These are phyloP conservation scores for Carcina quercana DNA, from an alignment of 2,888 invertebrate species.

Conservation along the genomic window DNA sequence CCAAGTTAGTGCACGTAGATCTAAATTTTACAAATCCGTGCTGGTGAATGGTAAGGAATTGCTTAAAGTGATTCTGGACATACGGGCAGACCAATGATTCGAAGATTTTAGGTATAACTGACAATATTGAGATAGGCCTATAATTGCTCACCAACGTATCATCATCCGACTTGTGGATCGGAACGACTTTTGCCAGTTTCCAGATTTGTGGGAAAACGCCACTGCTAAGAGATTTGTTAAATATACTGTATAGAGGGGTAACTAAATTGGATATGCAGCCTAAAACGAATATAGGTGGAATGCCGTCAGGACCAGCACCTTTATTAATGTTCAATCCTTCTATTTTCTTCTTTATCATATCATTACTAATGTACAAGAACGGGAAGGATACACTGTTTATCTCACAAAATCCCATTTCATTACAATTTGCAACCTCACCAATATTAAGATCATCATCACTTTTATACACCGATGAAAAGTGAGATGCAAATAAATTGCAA, in stretches of 20 bases:
- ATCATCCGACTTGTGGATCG: constrained; percentile 6
- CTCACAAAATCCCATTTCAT: no score
- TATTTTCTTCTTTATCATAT: no score
- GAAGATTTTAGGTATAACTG: constrained; percentile 4
- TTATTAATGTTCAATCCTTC: constrained; percentile 1
- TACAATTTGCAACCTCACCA: no score
- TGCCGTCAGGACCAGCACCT: background rate
- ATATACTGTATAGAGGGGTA: constrained; percentile 1
- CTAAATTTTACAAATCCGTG: constrained; percentile 4
- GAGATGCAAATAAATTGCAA: background rate
- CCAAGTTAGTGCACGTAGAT: background rate
- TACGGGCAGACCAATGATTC: constrained; percentile 2
- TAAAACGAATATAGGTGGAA: background rate
- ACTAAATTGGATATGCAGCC: background rate
- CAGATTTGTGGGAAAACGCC: constrained; percentile 4
- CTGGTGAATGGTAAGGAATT: background rate
- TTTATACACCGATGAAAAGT: background rate
- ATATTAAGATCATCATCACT: background rate
- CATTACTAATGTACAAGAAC: no score
- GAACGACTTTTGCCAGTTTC: constrained; percentile 6
- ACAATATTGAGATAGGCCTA: constrained; percentile 7
- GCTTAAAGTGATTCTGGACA: no score
- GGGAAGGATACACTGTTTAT: no score
- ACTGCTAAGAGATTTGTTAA: background rate
- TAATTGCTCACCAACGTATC: constrained; percentile 4